Evolutionary conservation across 2,113 vertebrate genomes (phyloP).

Genomic region (Bungarus multicinctus): DNA sequence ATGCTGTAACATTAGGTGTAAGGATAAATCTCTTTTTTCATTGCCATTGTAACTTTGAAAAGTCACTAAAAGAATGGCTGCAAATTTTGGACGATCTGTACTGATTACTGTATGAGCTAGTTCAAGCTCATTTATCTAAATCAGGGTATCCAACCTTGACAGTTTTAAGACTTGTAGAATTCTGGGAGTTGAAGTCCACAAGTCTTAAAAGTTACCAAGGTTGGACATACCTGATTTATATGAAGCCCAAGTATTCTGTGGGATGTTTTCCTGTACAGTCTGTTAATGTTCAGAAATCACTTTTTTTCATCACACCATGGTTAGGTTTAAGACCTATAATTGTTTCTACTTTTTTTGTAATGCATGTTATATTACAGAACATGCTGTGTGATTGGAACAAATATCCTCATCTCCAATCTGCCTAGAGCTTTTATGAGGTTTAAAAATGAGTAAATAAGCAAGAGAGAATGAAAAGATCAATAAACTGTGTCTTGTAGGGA

Average conservation of each 20-base stretch:
- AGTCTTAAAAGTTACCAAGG: not conserved
- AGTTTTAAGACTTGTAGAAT: not conserved
- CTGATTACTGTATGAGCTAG: not conserved
- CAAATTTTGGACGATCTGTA: not conserved
- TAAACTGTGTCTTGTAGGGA: not conserved
- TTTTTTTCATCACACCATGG: not conserved
- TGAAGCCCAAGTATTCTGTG: not conserved
- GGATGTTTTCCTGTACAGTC: not conserved
- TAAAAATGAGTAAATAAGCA: not conserved
- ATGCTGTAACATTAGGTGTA: not conserved
- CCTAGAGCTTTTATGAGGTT: not conserved
- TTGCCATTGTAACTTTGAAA: not conserved
- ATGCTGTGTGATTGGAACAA: not conserved
- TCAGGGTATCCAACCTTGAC: not conserved
- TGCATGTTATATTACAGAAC: not conserved
- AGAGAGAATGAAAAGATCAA: not conserved
- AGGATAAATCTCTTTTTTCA: not conserved
- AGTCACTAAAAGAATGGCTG: not conserved
- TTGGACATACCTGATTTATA: not conserved
- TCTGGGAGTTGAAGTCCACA: not conserved
- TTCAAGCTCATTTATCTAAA: not conserved
- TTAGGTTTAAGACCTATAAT: not conserved
- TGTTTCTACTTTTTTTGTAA: not conserved
- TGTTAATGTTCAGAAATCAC: not conserved
- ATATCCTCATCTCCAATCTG: not conserved